Evolutionary conservation across 2,797 vertebrate genomes (phyloP).

Genomic region (Staurois parvus): DNA sequence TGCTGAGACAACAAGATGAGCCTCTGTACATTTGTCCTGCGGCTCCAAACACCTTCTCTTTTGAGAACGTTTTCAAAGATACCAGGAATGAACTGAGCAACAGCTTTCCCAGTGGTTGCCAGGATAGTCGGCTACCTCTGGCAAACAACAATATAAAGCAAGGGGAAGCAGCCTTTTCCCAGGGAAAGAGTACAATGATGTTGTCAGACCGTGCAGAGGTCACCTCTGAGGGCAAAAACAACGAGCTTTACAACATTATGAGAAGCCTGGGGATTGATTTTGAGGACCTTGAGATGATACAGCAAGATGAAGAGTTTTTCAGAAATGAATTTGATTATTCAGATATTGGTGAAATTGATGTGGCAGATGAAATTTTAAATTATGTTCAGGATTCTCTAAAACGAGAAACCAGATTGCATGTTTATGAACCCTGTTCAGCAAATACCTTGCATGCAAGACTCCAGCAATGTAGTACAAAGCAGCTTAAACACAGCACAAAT

Average conservation of each 20-base stretch:
- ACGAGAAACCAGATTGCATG: slow-evolving; percentile 72
- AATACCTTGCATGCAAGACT: slow-evolving; percentile 66
- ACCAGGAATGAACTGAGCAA: slow-evolving; percentile 64
- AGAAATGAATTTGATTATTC: slow-evolving; percentile 71
- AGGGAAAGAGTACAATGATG: slow-evolving; percentile 61
- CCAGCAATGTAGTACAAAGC: slow-evolving; percentile 72
- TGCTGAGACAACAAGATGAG: slow-evolving; percentile 78
- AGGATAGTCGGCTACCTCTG: slow-evolving; percentile 66
- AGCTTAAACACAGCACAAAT: slow-evolving; percentile 67
- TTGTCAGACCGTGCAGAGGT: slow-evolving; percentile 67
- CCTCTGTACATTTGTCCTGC: slow-evolving; percentile 79
- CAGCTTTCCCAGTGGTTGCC: slow-evolving; percentile 68
- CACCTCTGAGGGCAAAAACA: slow-evolving; percentile 75
- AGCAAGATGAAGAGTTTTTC: slow-evolving; percentile 80
- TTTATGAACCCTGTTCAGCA: slow-evolving; percentile 71
- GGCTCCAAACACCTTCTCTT: slow-evolving; percentile 69
- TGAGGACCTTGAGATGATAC: slow-evolving; percentile 77
- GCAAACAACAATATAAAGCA: slow-evolving; percentile 72
- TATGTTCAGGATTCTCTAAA: slow-evolving; percentile 82
- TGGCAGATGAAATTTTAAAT: slow-evolving; percentile 81
- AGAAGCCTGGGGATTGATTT: slow-evolving; percentile 78
- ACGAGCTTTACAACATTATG: slow-evolving; percentile 83
- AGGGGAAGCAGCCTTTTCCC: slow-evolving; percentile 69
- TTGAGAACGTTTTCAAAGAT: slow-evolving; percentile 70
- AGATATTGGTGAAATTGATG: slow-evolving; percentile 75